Evolutionary conservation across 2,113 vertebrate genomes (phyloP).

Genomic region (Typhlomys cinereus): DNA sequence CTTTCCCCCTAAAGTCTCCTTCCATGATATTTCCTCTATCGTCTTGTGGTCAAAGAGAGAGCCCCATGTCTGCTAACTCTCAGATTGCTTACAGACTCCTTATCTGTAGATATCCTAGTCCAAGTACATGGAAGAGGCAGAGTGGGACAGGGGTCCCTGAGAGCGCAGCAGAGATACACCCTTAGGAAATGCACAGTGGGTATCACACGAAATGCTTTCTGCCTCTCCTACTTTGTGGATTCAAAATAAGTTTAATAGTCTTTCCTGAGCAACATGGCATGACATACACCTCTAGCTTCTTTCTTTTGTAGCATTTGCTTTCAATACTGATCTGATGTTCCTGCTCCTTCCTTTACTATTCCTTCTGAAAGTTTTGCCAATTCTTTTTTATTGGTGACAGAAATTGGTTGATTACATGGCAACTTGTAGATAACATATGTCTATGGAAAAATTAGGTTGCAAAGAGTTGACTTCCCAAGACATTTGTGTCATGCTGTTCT

Average conservation of each 20-base stretch:
- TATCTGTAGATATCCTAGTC: neutral
- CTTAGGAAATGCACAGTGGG: neutral
- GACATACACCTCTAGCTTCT: neutral
- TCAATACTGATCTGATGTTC: neutral
- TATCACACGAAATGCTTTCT: neutral
- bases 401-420: neutral
- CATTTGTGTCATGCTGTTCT: neutral
- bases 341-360: neutral
- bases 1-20: neutral
- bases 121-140: neutral
- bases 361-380: neutral
- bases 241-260: neutral
- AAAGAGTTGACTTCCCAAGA: slow-evolving; percentile 24
- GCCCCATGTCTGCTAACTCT: neutral
- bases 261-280: slow-evolving; percentile 20
- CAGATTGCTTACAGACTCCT: neutral
- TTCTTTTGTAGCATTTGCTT: neutral
- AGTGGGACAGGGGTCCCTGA: neutral
- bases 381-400: neutral
- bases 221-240: neutral
- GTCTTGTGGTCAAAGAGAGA: neutral
- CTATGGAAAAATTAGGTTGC: slow-evolving; percentile 25
- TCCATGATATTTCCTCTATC: neutral
- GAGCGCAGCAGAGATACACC: neutral
- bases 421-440: too few species aligned